Evolutionary conservation across 2,113 vertebrate species (phyloP).

Genomic region (Aepyceros melampus): DNA sequence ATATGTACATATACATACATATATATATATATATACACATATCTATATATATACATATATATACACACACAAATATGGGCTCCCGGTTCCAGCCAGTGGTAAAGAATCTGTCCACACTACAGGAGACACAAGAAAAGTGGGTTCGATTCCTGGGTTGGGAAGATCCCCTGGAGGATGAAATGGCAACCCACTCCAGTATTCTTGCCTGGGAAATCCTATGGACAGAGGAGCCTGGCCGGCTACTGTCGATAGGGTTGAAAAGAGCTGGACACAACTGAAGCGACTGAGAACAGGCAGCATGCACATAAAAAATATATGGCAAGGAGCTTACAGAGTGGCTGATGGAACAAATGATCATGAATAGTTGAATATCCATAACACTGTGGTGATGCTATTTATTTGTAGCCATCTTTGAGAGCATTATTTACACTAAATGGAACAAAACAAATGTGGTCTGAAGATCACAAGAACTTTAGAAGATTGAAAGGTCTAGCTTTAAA

Average conservation of each 20-base stretch:
- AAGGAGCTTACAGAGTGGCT: neutral
- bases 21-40: too few relatives aligned
- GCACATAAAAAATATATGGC: neutral
- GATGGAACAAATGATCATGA: neutral
- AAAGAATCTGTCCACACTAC: neutral
- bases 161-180: neutral
- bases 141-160: neutral
- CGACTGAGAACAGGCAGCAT: neutral
- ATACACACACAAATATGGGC: neutral
- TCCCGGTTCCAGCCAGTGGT: neutral
- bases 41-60: fast-evolving
- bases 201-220: neutral
- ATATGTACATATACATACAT: neutral
- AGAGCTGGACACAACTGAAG: neutral
- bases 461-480: neutral
- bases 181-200: neutral
- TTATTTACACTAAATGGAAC: neutral
- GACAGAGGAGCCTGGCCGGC: neutral
- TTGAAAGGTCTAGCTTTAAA: neutral
- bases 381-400: neutral
- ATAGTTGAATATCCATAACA: neutral
- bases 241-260: neutral
- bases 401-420: neutral
- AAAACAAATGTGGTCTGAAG: neutral
- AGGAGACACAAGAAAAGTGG: neutral